Base-by-base conservation (phyloP, 2,797 vertebrate species). In the Sylvilagus floridanus region DNA sequence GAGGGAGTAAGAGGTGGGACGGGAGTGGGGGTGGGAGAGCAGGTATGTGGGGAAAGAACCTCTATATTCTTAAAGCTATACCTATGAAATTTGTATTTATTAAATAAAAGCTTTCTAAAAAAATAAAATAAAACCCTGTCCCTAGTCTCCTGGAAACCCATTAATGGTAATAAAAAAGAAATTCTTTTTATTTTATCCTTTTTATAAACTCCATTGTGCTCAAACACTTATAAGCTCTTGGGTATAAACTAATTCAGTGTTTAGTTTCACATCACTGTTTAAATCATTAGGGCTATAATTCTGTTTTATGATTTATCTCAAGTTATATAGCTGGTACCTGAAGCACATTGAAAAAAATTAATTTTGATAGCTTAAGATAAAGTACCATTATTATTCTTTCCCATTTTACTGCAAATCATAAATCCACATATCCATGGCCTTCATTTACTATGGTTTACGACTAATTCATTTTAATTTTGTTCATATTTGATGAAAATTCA, bases 371-470 rank as follows among this genome's bases (percentile, higher is more conserved):
- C 87, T 94, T 65, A 95, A 71, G 84, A 93, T 85, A 88, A 95
- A 96, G 63, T n/a, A 32, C 52, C 52, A 42, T 88, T 89, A 85
- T 94, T 92, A 86, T 24, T 71, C 28, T 82, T 78, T 68, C 57
- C 73, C 10, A 37, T 84, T 77, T 88, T 91, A 92, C 82, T 62
- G 50, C 54, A 83, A 88, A 77, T 77, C 84, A 42, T 95, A 90
- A 95, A 90, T 84, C 76, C 37, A 81, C n/a, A 75, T 47, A 81
- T 32, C 65, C 1, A 0, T 54, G 82, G 42, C n/a, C 54, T 93
- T 94, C 84, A 65, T 85, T 91, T 91, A 93, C 85, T 62, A 65
- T 66, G 66, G 84, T 76, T 94, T 90, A 95, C 89, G 88, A 85
- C 79, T 85, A 94, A 91, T 88, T 91, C 78, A 60, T 93, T 95